phyloP scores from a whole-genome alignment of 2,113 vertebrate genomes.

The Lasiurus cinereus region DNA sequence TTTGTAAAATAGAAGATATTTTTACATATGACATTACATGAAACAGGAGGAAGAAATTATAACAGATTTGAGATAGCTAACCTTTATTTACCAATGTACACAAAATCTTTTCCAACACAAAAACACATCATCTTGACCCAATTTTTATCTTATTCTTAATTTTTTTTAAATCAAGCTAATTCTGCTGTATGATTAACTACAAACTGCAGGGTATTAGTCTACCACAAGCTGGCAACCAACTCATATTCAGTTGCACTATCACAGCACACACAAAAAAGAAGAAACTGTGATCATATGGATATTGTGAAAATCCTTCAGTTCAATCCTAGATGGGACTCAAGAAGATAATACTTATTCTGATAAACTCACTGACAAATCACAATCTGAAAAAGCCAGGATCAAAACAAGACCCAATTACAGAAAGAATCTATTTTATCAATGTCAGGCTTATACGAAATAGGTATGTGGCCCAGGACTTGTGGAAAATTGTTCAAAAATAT shows the following conservation, averaged over 20 bases:
- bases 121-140: conserved; percentile 14
- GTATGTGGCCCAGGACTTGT: conserved; percentile 54
- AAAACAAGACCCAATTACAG: conserved; percentile 74
- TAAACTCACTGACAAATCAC: conserved; percentile 76
- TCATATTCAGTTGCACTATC: conserved; percentile 65
- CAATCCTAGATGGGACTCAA: conserved; percentile 70
- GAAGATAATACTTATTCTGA: conserved; percentile 76
- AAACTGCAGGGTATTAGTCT: conserved; percentile 51
- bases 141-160: conserved; percentile 45
- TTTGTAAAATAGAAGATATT: conserved; percentile 44
- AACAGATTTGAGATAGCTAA: background rate
- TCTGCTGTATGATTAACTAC: conserved; percentile 62
- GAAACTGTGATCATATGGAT: conserved; percentile 69
- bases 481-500: conserved; percentile 76
- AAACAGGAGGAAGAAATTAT: background rate
- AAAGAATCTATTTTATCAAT: conserved; percentile 69
- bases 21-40: background rate
- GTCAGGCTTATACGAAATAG: conserved; percentile 64
- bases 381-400: conserved; percentile 67
- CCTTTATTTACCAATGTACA: background rate
- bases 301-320: conserved; percentile 68
- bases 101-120: conserved; percentile 32
- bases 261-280: background rate
- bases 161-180: conserved; percentile 14
- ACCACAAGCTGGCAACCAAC: conserved; percentile 59